Percentiles rank a stretch among this genome's conserved stretches.
phyloP scores from a whole-genome alignment of 2,888 invertebrate genomes.

The Acanthacorydalis orientalis region DNA sequence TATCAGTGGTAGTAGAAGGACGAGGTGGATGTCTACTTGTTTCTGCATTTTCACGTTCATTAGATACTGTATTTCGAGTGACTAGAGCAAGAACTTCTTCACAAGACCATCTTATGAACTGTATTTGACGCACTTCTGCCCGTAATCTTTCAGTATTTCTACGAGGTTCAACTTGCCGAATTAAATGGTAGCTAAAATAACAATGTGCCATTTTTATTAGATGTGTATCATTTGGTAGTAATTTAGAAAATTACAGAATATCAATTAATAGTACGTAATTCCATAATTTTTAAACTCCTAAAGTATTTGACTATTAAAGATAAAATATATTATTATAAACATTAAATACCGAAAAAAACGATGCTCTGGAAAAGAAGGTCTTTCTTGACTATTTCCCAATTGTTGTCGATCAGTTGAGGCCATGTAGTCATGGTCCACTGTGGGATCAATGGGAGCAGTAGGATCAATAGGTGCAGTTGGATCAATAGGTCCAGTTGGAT shows the following conservation, averaged over 20 bases:
- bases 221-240: no score
- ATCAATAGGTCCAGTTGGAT: neutral
- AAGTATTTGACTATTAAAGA: no score
- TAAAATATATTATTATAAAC: no score
- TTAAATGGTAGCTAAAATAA: neutral
- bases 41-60: neutral
- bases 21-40: neutral
- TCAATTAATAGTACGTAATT: no score
- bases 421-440: conserved; percentile 3
- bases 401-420: conserved; percentile 10
- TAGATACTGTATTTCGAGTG: neutral
- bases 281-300: no score
- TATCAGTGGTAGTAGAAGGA: no score
- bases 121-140: conserved; percentile 30
- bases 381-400: conserved; percentile 14
- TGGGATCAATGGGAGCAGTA: neutral
- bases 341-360: no score
- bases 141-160: conserved; percentile 24
- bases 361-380: conserved; percentile 16
- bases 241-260: no score
- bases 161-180: conserved; percentile 18
- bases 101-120: conserved; percentile 44
- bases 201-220: no score
- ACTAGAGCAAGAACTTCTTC: conserved; percentile 36
- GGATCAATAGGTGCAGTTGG: neutral